phyloP scores from a whole-genome alignment of 2,888 invertebrate genomes.

The Pardosa pseudoannulata region DNA sequence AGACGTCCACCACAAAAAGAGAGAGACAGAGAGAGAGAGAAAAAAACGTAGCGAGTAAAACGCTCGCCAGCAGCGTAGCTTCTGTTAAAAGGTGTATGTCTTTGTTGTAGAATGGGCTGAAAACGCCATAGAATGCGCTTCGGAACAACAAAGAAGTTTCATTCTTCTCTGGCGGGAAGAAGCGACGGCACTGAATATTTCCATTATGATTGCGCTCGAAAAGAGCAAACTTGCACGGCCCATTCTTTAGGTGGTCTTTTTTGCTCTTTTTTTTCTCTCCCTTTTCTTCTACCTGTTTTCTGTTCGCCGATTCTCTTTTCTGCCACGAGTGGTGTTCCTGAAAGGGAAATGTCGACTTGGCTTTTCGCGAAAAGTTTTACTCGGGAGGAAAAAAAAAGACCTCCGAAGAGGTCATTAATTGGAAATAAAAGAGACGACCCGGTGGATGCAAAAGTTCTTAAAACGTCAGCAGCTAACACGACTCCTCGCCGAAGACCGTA shows the following conservation, averaged over 20 bases:
- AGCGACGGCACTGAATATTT: constrained; percentile 62
- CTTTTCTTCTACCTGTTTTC: constrained; percentile 34
- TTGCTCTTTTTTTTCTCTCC: constrained; percentile 10
- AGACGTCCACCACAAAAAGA: constrained; percentile 18
- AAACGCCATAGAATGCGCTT: constrained; percentile 66
- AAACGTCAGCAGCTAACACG: too few relatives aligned
- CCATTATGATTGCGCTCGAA: constrained; percentile 64
- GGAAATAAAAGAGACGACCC: neutral
- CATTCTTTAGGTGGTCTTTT: constrained; percentile 14
- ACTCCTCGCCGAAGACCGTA: too few relatives aligned
- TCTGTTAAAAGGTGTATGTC: constrained; percentile 64
- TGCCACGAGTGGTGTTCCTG: constrained; percentile 17
- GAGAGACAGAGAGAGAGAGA: constrained; percentile 33
- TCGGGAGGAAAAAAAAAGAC: constrained; percentile 8
- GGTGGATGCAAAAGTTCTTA: too few relatives aligned
- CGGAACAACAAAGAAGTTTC: constrained; percentile 42
- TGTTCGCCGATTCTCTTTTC: constrained; percentile 20
- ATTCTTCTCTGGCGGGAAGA: constrained; percentile 31
- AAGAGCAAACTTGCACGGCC: constrained; percentile 35
- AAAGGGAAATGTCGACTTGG: constrained; percentile 45
- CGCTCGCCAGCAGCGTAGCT: constrained; percentile 48
- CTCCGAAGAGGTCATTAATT: constrained; percentile 34
- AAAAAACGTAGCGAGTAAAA: constrained; percentile 39
- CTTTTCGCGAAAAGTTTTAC: constrained; percentile 44
- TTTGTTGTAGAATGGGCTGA: constrained; percentile 58